These are phyloP conservation scores for Theristicus caerulescens DNA, from an alignment of 2,113 vertebrate genomes.

Conservation along the genomic window DNA sequence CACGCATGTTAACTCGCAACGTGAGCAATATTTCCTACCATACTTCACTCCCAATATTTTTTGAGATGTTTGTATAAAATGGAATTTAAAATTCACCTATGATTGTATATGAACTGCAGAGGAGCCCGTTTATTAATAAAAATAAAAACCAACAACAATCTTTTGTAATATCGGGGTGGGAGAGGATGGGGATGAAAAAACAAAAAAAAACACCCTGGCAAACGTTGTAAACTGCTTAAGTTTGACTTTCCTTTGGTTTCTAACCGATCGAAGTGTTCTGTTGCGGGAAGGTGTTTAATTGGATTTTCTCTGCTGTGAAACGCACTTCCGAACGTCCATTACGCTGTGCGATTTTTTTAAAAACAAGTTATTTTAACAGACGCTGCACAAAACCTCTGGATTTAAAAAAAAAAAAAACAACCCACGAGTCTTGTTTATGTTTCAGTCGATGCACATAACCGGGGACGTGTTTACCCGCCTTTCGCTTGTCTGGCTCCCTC, in stretches of 20 bases:
- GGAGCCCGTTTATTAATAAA: conserved; percentile 78
- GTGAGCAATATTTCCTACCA: conserved; percentile 78
- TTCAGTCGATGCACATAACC: conserved; percentile 2
- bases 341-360: conserved; percentile 1
- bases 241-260: conserved; percentile 46
- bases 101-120: conserved; percentile 79
- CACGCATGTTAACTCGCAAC: conserved; percentile 57
- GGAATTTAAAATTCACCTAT: conserved; percentile 68
- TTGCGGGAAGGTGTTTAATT: conserved; percentile 65
- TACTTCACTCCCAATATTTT: conserved; percentile 86
- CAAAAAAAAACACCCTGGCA: conserved; percentile 28
- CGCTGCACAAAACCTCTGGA: conserved; percentile 43
- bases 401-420: background rate
- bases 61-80: conserved; percentile 81
- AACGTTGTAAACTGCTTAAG: conserved; percentile 54
- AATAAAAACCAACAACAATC: conserved; percentile 3
- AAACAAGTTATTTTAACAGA: conserved; percentile 2
- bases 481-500: conserved; percentile 28
- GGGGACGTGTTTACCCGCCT: conserved; percentile 33
- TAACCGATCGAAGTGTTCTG: background rate
- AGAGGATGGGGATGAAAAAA: background rate
- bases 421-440: background rate
- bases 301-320: conserved; percentile 74
- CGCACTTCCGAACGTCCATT: conserved; percentile 36
- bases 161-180: conserved; percentile 15